Evolutionary conservation across 2,797 vertebrate genomes (phyloP).

Genomic region (Anniella stebbinsi): DNA sequence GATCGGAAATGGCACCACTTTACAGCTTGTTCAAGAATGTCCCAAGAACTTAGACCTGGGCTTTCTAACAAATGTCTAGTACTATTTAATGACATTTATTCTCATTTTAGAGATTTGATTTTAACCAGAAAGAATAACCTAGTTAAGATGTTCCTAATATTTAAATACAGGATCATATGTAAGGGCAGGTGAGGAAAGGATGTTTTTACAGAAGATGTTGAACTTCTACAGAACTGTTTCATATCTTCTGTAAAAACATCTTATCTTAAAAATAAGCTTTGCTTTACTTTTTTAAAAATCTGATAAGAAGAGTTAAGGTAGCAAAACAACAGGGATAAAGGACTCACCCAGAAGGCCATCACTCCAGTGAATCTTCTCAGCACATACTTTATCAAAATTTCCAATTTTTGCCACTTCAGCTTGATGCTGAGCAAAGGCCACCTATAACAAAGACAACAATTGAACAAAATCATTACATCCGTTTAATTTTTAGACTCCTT

Average conservation of each 20-base stretch:
- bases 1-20: background rate
- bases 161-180: background rate
- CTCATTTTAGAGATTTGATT: background rate
- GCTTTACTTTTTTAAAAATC: background rate
- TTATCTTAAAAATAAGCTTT: background rate
- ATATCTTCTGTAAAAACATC: background rate
- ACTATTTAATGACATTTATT: background rate
- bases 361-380: constrained; percentile 84
- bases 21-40: background rate
- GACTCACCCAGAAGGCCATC: constrained; percentile 86
- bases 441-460: constrained; percentile 69
- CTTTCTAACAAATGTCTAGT: background rate
- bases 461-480: background rate
- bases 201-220: too few species aligned
- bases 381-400: constrained; percentile 71
- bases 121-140: background rate
- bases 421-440: constrained; percentile 91
- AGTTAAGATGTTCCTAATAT: background rate
- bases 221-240: background rate
- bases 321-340: background rate
- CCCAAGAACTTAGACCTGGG: background rate
- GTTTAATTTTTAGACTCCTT: background rate
- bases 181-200: background rate
- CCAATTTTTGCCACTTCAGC: constrained; percentile 87
- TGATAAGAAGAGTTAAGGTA: background rate